Evolutionary conservation across 2,888 invertebrate species (phyloP).

Genomic region (Tenthredo mesomela): DNA sequence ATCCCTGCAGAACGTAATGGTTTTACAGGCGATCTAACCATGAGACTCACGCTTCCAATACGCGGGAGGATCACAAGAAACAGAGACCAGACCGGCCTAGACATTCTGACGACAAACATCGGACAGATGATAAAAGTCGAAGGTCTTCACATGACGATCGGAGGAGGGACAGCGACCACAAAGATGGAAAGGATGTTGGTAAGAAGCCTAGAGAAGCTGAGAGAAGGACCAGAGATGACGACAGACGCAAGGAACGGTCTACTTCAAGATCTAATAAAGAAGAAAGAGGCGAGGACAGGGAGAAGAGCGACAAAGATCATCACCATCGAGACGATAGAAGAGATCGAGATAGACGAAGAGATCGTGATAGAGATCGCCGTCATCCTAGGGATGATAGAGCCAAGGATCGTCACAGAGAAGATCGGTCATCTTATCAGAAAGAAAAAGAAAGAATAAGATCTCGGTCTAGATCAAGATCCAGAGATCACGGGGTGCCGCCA

Average conservation of each 20-base stretch:
- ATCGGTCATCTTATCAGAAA: slow-evolving; percentile 69
- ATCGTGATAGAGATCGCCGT: slow-evolving; percentile 70
- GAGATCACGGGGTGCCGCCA: slow-evolving; percentile 62
- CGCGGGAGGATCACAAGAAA: slow-evolving; percentile 69
- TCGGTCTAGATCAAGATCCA: slow-evolving; percentile 73
- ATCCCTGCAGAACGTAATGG: slow-evolving; percentile 78
- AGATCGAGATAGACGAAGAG: slow-evolving; percentile 67
- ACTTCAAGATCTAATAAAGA: slow-evolving; percentile 65
- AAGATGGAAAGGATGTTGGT: slow-evolving; percentile 67
- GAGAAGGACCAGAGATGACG: slow-evolving; percentile 68
- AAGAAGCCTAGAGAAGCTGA: slow-evolving; percentile 67
- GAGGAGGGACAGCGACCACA: slow-evolving; percentile 66
- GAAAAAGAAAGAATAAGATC: slow-evolving; percentile 74
- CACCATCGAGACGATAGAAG: slow-evolving; percentile 71
- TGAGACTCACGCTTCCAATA: slow-evolving; percentile 69
- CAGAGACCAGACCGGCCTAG: slow-evolving; percentile 64
- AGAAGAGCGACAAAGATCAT: slow-evolving; percentile 69
- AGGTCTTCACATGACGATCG: slow-evolving; percentile 70
- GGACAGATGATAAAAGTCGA: slow-evolving; percentile 61
- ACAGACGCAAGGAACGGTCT: slow-evolving; percentile 66
- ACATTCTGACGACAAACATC: slow-evolving; percentile 67
- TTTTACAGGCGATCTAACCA: slow-evolving; percentile 76
- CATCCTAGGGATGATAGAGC: slow-evolving; percentile 71
- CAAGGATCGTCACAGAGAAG: slow-evolving; percentile 73
- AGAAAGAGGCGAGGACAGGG: slow-evolving; percentile 67